Base-by-base conservation (phyloP, 1,140 invertebrate genomes). In the Solenopsis invicta region DNA sequence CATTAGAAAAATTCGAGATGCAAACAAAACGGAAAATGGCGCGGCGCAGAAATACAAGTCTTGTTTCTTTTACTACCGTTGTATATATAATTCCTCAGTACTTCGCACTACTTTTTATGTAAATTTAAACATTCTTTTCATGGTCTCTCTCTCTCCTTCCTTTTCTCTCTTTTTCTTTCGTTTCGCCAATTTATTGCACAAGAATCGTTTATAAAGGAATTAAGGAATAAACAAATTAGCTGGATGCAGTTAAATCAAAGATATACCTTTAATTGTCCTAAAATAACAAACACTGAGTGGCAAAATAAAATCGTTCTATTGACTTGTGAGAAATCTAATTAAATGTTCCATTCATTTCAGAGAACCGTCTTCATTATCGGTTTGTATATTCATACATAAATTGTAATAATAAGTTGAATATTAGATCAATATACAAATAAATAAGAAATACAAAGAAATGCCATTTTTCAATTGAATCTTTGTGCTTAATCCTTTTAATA, bases 1-100 rank as follows among this genome's bases (percentile, higher is more conserved):
- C 41, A n/a, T 78, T 66, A 66, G 24, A 29, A 77, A 77, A 77
- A 48, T 69, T 41, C 50, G 37, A 56, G 21, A 56, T 59, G 24
- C 9, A 56, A 81, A n/a, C 34, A 54, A 69, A 29, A 10, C 41
- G 59, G 48, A n/a, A 54, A 54, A 13, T n/a, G n/a, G 9, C 21
- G 16, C 24, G 48, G n/a, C 50, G 34, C 16, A 6, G 50, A 59
- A 69, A 67, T 54, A 41, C 64, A 66, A 41, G 37, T 71, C 41
- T 81, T 69, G 24, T 71, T 71, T 81, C 56, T 9, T 50, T 71
- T 71, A 18, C 18, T 29, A 16, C 5, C 21, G 62, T 56, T 69
- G 78, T 24, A 10, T 45, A 62, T n/a, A 81, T 41, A 66, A 66
- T 41, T 56, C 10, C 18, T 13, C 21, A 16, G 3, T 45, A 45